Base-by-base conservation (phyloP, 1,140 invertebrate species). In the Yoshiicerus persimilis region DNA sequence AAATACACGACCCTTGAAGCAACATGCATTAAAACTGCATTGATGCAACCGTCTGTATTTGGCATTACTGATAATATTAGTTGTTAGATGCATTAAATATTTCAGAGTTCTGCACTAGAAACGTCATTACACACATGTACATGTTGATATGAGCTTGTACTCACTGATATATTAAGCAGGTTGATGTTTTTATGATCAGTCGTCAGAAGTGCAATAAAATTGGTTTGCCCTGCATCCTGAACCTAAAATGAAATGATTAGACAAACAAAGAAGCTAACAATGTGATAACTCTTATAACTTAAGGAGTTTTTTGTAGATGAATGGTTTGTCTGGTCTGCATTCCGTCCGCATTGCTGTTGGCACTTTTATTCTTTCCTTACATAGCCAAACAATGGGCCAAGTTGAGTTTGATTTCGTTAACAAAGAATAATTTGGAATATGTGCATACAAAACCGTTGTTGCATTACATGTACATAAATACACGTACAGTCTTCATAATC, bases 171-270 rank as follows among this genome's bases (percentile, higher is more conserved):
- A 56, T n/a, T 56, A 56, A 56, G 47, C 47, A 56, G 47, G 47
- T 56, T 80, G 75, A 80, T 80, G 75, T 80, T 80, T 80, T 80
- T 80, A 80, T 36, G 75, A 36, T 32, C 75, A 80, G 75, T 23
- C 75, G 32, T 80, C 13, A 56, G 25, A 27, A 70, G 16, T 30
- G 66, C 25, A 27, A 30, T 27, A 70, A 70, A 70, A 70, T 70
- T 70, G 25, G 25, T 30, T 70, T 70, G 66, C 30, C 66, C 30
- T 30, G 66, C 27, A 70, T 70, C 25, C 30, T 25, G 30, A 70
- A 70, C 66, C 47, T n/a, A 56, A 56, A 56, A 70, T 70, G 66
- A 70, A 70, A 70, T 30, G 11, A 30, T 30, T 70, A 70, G 66
- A 70, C 66, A 27, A 70, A 70, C 66, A 30, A 70, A 70, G 66